phyloP scores from a whole-genome alignment of 2,888 invertebrate species.

The Drosophila kokeensis region DNA sequence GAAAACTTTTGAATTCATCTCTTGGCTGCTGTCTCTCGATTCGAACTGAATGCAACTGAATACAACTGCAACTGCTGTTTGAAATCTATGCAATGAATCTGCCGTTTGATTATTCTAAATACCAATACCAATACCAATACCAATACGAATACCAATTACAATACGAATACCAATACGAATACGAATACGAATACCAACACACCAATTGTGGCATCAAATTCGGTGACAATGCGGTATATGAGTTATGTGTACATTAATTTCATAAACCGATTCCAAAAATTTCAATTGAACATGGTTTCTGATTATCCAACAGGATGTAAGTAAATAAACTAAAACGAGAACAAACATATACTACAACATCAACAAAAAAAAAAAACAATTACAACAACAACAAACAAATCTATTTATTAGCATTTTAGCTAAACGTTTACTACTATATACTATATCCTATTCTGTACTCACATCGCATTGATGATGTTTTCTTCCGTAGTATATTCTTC shows the following conservation, averaged over 20 bases:
- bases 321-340: slow-evolving; percentile 53
- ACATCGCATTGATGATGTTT: slow-evolving; percentile 58
- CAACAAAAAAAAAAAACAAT: slow-evolving; percentile 18
- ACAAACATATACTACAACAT: slow-evolving; percentile 22
- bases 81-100: slow-evolving; percentile 28
- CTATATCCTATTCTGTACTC: slow-evolving; percentile 43
- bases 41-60: slow-evolving; percentile 24
- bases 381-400: slow-evolving; percentile 12
- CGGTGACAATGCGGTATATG: slow-evolving; percentile 56
- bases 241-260: slow-evolving; percentile 55
- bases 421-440: slow-evolving; percentile 35
- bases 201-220: slow-evolving; percentile 43
- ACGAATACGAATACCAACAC: slow-evolving; percentile 11
- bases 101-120: slow-evolving; percentile 19
- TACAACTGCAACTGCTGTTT: slow-evolving; percentile 27
- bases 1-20: slow-evolving; percentile 32
- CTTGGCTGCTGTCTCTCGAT: slow-evolving; percentile 48
- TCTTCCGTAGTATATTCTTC: slow-evolving; percentile 52
- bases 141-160: not conserved
- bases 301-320: slow-evolving; percentile 70
- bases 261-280: slow-evolving; percentile 47
- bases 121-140: no score
- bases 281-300: slow-evolving; percentile 69
- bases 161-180: slow-evolving; percentile 1
- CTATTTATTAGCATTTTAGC: slow-evolving; percentile 53